Percentiles rank a stretch among this genome's conserved stretches.
Conservation (phyloP, 2,113 vertebrate genomes). For the Hiodon alosoides region DNA sequence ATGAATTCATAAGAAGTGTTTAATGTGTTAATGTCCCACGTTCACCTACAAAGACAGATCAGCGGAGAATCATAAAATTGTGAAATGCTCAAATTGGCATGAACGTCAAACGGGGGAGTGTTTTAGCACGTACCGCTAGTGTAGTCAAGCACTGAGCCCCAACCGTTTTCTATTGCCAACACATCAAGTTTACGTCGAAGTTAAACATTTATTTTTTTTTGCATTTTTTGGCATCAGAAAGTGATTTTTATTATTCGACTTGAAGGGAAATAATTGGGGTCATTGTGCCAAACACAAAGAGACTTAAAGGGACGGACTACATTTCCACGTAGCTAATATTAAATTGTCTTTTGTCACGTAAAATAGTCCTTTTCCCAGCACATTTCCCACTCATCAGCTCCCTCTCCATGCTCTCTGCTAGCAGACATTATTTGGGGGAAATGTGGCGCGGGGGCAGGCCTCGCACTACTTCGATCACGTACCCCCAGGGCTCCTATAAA, state of each 20-base stretch:
- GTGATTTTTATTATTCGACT: no score
- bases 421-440: not conserved
- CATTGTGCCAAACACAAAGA: no score
- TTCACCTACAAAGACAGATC: slow-evolving; percentile 3
- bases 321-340: no score
- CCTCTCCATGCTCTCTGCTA: not conserved
- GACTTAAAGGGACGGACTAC: no score
- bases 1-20: slow-evolving; percentile 31
- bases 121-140: no score
- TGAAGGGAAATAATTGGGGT: no score
- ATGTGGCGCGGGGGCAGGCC: not conserved
- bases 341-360: no score
- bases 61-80: slow-evolving; percentile 14
- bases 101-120: no score
- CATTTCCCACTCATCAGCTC: no score
- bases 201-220: not conserved
- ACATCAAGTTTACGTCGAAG: not conserved
- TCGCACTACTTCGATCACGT: not conserved
- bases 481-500: not conserved
- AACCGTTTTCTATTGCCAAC: no score
- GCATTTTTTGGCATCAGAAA: not conserved
- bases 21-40: slow-evolving; percentile 30
- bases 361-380: no score
- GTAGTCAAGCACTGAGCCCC: no score
- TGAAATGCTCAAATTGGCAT: not conserved